phyloP scores from a whole-genome alignment of 2,797 vertebrate genomes.

The Brotula barbata region DNA sequence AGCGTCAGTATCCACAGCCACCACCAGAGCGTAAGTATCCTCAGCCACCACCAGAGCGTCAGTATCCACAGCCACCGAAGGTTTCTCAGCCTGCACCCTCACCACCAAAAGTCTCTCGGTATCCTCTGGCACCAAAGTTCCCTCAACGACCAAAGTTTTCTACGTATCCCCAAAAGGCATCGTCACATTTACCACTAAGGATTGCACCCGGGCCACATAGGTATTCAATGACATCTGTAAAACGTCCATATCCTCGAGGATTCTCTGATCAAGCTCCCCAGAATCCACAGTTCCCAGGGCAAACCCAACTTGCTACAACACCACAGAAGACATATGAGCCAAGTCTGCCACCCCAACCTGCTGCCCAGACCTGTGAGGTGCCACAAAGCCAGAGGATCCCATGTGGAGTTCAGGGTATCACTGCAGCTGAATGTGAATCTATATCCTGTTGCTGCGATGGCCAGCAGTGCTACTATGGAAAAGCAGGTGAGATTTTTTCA shows the following conservation, averaged over 20 bases:
- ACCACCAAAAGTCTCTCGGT: background rate
- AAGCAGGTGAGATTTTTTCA: constrained; percentile 56
- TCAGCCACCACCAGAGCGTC: constrained; percentile 1
- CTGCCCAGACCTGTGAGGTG: constrained; percentile 54
- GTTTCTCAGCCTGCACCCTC: background rate
- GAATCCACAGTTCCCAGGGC: background rate
- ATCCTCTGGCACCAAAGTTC: background rate
- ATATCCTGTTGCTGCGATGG: constrained; percentile 72
- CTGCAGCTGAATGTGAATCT: constrained; percentile 46
- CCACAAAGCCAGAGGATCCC: constrained; percentile 35
- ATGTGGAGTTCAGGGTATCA: constrained; percentile 59
- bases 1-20: background rate
- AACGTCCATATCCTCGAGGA: background rate
- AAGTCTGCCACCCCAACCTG: background rate
- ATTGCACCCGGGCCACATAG: background rate
- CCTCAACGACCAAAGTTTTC: background rate
- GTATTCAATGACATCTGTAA: background rate
- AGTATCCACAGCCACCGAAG: background rate
- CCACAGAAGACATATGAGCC: background rate
- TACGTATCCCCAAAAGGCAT: background rate
- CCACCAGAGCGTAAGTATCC: background rate
- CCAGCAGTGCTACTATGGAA: constrained; percentile 69
- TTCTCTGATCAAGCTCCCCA: background rate
- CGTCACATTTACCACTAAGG: too few relatives aligned
- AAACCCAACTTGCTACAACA: fast-evolving